Evolutionary conservation across 2,113 vertebrate species (phyloP), one percentile per base, ranked within the genome.

Genomic region (Ctenomys sociabilis): DNA sequence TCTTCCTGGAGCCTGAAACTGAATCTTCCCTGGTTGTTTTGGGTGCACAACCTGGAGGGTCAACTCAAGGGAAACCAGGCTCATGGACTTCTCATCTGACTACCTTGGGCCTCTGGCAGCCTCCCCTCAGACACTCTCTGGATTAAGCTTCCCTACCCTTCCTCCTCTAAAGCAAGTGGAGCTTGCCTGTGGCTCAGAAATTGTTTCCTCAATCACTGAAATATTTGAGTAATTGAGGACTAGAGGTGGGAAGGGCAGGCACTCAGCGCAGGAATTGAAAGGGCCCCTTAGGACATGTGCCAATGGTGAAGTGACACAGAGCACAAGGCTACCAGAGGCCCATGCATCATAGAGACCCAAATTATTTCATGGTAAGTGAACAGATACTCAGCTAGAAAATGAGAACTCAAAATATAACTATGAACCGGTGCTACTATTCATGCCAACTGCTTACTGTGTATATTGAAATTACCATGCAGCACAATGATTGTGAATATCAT

Each of bases 401-500:
- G 5, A 66, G 59, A 86, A 49, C 13, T 35, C 40, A 54, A 68
- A 82, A 61, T 82, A 91, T 11, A 80, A n/a, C 66, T 94, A 57
- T 5, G 24, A 37, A 78, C 92, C 90, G 37, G 28, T 17, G 84
- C 73, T 10, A 22, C n/a, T 87, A 72, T 54, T 73, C 63, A 24
- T 24, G 72, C 43, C 70, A 94, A 80, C 63, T 64, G 75, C 45
- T 81, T 91, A 88, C 85, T 45, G 90, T 77, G 80, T 59, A 77
- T 68, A 45, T 17, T 43, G 64, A 59, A 88, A 82, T 88, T 59
- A 83, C 37, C 49, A 75, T 32, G 80, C 22, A 52, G 66, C 13
- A 77, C 24, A 77, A 86, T 82, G 28, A 93, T 82, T 63, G 77
- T 52, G 72, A 94, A 45, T 82, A 63, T 40, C 64, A 93, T 82